Percentiles rank a stretch among this genome's conserved stretches.
Conservation (phyloP, 2,797 vertebrate genomes). For the Notoglanidium macrostoma region DNA sequence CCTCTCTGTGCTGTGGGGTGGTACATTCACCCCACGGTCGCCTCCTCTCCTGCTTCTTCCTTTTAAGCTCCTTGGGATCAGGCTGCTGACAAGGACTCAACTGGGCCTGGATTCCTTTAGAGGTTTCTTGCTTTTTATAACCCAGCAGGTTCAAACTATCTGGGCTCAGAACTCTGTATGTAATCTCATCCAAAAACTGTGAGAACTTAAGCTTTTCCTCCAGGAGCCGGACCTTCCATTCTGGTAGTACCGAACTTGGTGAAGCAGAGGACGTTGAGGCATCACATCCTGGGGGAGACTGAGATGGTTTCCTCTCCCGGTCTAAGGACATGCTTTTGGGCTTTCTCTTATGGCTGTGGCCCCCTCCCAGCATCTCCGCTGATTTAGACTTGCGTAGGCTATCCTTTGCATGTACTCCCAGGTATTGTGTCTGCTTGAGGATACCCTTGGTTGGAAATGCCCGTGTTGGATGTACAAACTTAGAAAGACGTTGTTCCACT, state of each 20-base stretch:
- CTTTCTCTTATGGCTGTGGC: background rate
- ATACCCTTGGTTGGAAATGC: slow-evolving; percentile 70
- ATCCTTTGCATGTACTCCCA: slow-evolving; percentile 60
- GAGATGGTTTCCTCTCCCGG: slow-evolving; percentile 26
- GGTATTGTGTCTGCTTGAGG: slow-evolving; percentile 74
- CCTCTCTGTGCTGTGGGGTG: slow-evolving; percentile 48
- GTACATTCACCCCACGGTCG: slow-evolving; percentile 70
- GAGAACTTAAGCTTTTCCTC: slow-evolving; percentile 86
- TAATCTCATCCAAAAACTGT: slow-evolving; percentile 86
- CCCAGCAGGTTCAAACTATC: slow-evolving; percentile 64
- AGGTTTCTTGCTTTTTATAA: slow-evolving; percentile 23
- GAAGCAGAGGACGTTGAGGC: slow-evolving; percentile 23
- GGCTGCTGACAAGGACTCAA: slow-evolving; percentile 41
- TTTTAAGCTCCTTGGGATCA: slow-evolving; percentile 22
- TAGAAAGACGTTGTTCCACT: slow-evolving; percentile 27
- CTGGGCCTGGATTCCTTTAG: slow-evolving; percentile 9
- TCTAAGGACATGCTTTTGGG: slow-evolving; percentile 55
- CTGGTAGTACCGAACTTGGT: slow-evolving; percentile 54
- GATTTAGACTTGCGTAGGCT: slow-evolving; percentile 75
- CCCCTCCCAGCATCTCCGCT: slow-evolving; percentile 68
- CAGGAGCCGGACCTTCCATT: slow-evolving; percentile 65
- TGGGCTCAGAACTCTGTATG: slow-evolving; percentile 78
- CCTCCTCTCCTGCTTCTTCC: slow-evolving; percentile 48
- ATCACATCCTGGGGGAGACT: slow-evolving; percentile 30
- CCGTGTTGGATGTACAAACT: slow-evolving; percentile 49